A percentile compares a stretch with the other conserved stretches of the same genome.
These are phyloP conservation scores for Stegastes partitus DNA, from an alignment of 2,113 vertebrate species.

Conservation along the genomic window DNA sequence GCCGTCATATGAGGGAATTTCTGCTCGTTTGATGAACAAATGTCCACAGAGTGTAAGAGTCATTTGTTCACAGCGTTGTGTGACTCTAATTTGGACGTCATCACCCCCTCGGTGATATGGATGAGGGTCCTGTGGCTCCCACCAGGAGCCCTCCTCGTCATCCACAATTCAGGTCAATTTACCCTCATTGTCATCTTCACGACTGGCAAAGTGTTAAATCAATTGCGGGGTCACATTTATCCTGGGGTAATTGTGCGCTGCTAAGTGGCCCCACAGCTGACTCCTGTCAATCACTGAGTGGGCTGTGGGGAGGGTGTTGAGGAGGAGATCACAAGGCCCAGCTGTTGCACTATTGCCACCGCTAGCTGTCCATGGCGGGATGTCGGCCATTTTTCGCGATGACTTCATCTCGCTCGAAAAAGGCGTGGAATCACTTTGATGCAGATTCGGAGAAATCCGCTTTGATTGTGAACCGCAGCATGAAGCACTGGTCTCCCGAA, in stretches of 20 bases:
- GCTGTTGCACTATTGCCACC: not conserved
- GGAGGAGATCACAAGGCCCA: conserved; percentile 23
- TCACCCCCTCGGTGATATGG: not conserved
- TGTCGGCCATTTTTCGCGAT: conserved; percentile 7
- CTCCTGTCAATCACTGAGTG: conserved; percentile 46
- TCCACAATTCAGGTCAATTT: conserved; percentile 32
- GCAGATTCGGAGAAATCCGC: conserved; percentile 14
- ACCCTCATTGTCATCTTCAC: conserved; percentile 19
- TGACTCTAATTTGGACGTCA: not conserved
- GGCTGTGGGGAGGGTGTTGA: not conserved
- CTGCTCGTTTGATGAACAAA: not conserved
- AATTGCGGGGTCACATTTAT: conserved; percentile 54
- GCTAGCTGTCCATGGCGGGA: not conserved
- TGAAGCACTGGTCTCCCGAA: conserved; percentile 31
- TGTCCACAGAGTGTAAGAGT: conserved; percentile 1
- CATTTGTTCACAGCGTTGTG: not conserved
- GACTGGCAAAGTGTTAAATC: conserved; percentile 53
- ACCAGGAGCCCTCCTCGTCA: conserved; percentile 9
- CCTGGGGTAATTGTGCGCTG: conserved; percentile 38
- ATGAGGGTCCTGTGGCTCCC: conserved; percentile 10
- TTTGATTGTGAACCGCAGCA: conserved; percentile 25
- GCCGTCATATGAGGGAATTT: not conserved
- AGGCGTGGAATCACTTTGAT: conserved; percentile 29
- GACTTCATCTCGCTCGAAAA: conserved; percentile 5
- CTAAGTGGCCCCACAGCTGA: conserved; percentile 63